Conservation (phyloP, 2,888 invertebrate genomes). For the Pammene fasciana region DNA sequence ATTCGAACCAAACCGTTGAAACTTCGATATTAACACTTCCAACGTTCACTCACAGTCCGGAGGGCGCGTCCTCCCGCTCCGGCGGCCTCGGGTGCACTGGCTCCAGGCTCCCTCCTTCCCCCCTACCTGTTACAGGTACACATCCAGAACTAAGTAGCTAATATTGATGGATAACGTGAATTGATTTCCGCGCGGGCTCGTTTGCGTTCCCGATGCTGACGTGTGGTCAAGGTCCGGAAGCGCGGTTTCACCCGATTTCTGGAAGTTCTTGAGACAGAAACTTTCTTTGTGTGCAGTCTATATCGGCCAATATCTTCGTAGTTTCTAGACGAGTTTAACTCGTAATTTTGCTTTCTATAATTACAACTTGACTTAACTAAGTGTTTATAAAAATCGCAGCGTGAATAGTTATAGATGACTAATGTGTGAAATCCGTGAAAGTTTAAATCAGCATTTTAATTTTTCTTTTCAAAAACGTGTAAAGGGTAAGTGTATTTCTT, state of each 20-base stretch:
- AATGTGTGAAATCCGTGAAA: no score
- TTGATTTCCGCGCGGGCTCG: conserved; percentile 65
- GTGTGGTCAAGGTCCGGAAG: conserved; percentile 24
- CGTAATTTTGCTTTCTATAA: no score
- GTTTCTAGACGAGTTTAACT: no score
- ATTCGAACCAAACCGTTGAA: conserved; percentile 29
- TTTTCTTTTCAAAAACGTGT: no score
- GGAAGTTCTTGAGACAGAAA: neutral
- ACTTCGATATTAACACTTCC: conserved; percentile 36
- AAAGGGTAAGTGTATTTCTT: no score
- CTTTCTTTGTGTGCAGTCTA: neutral
- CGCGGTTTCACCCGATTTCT: no score
- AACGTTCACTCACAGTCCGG: conserved; percentile 29
- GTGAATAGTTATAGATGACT: no score
- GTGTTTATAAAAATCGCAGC: no score
- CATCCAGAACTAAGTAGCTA: conserved; percentile 75
- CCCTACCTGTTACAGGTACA: conserved; percentile 78
- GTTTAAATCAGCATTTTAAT: no score
- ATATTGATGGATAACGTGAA: conserved; percentile 78
- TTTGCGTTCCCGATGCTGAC: conserved; percentile 31
- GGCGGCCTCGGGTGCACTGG: conserved; percentile 71
- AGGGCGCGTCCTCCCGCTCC: conserved; percentile 58
- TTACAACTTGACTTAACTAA: no score
- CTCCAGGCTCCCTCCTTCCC: conserved; percentile 59
- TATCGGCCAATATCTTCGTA: no score